These are phyloP conservation scores for Galago senegalensis DNA, from an alignment of 2,797 vertebrate genomes.

Conservation along the genomic window DNA sequence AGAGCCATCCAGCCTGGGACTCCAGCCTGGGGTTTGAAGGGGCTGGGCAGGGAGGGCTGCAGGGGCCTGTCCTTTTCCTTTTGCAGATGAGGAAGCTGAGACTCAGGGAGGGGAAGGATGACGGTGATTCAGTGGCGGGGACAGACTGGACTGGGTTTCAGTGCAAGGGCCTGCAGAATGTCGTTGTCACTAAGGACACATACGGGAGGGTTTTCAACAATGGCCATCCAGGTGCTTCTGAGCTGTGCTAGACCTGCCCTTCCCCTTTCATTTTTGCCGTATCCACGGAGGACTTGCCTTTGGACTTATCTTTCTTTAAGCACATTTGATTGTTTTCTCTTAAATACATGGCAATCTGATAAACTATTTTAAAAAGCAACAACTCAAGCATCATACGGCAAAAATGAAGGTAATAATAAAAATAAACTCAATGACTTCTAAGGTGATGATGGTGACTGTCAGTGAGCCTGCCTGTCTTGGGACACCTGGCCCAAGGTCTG, in stretches of 20 bases:
- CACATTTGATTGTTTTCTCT: not conserved
- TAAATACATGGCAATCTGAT: not conserved
- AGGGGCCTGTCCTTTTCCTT: not conserved
- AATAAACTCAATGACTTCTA: not conserved
- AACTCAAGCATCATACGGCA: not conserved
- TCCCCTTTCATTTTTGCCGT: not conserved
- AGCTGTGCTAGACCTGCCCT: too few species aligned
- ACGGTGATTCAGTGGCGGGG: not conserved
- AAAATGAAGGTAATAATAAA: too few species aligned
- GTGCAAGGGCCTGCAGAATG: rapidly evolving
- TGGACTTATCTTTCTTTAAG: not conserved
- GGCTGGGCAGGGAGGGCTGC: not conserved
- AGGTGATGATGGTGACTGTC: rapidly evolving
- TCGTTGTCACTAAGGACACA: rapidly evolving
- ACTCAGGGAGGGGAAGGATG: not conserved
- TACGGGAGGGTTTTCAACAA: rapidly evolving
- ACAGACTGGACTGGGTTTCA: not conserved
- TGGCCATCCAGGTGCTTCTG: not conserved
- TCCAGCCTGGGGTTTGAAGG: not conserved
- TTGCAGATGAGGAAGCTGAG: not conserved
- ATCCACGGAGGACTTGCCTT: not conserved
- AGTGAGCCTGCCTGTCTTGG: rapidly evolving
- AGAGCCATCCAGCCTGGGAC: not conserved
- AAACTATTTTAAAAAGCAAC: not conserved
- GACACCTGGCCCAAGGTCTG: rapidly evolving